Conservation (phyloP, 2,888 invertebrate species). For the Dynastes hyllus region DNA sequence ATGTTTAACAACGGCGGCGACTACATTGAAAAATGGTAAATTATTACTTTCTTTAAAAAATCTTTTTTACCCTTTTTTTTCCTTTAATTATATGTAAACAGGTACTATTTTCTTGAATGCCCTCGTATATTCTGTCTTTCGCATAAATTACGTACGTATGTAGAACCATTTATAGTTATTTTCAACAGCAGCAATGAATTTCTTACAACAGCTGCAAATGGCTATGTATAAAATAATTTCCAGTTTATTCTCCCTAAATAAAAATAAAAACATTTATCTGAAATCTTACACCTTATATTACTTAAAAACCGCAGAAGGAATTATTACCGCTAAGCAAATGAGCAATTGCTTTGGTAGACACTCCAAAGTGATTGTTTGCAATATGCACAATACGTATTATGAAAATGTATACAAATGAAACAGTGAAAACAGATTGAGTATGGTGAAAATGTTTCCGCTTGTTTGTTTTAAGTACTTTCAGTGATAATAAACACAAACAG, state of each 20-base stretch:
- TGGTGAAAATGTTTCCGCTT: conserved; percentile 40
- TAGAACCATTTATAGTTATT: too few relatives aligned
- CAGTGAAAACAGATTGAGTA: conserved; percentile 22
- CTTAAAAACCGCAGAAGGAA: conserved; percentile 11
- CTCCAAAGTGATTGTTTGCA: conserved; percentile 17
- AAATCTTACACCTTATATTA: not conserved
- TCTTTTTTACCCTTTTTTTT: too few relatives aligned
- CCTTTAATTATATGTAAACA: too few relatives aligned
- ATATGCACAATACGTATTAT: conserved; percentile 34
- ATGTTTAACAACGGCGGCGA: too few relatives aligned
- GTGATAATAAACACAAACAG: conserved; percentile 39
- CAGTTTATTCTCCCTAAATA: not conserved
- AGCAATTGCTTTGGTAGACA: conserved; percentile 1
- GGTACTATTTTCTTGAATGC: too few relatives aligned
- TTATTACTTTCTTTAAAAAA: too few relatives aligned
- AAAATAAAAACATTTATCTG: not conserved
- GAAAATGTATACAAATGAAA: conserved; percentile 34
- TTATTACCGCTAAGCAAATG: conserved; percentile 22
- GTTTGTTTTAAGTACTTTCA: conserved; percentile 40
- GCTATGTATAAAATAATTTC: not conserved
- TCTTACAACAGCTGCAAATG: too few relatives aligned
- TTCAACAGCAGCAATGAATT: too few relatives aligned
- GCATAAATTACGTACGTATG: too few relatives aligned
- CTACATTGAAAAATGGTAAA: too few relatives aligned
- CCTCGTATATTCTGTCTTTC: too few relatives aligned